Conservation (phyloP, 2,113 vertebrate genomes). For the Nesoenas mayeri region DNA sequence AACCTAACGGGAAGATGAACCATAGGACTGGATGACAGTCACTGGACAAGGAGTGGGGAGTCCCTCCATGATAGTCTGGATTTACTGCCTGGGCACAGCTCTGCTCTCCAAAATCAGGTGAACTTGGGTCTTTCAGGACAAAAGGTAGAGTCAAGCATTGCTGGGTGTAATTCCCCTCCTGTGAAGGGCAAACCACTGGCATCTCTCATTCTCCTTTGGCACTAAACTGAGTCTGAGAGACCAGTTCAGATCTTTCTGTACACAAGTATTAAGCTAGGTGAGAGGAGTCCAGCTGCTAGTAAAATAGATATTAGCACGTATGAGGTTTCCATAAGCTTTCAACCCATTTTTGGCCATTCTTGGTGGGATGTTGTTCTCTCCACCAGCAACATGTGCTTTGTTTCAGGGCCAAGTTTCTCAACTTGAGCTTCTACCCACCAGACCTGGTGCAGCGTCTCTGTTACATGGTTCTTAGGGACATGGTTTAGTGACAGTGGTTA, state of each 20-base stretch:
- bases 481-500: too few relatives aligned
- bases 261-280: rapidly evolving
- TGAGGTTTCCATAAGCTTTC: background rate
- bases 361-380: background rate
- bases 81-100: background rate
- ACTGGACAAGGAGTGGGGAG: background rate
- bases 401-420: background rate
- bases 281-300: background rate
- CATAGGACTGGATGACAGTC: background rate
- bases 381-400: rapidly evolving
- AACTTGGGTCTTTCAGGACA: background rate
- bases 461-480: too few relatives aligned
- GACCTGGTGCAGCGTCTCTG: background rate
- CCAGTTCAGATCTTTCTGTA: background rate
- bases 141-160: background rate
- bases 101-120: background rate
- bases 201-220: background rate
- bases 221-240: background rate
- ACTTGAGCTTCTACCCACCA: background rate
- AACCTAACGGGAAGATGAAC: background rate
- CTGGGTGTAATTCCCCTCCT: background rate
- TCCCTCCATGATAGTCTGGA: background rate
- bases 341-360: background rate
- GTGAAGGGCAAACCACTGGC: too few relatives aligned
- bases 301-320: too few relatives aligned